Conservation (phyloP, 1,140 invertebrate genomes). For the Acromyrmex charruanus region DNA sequence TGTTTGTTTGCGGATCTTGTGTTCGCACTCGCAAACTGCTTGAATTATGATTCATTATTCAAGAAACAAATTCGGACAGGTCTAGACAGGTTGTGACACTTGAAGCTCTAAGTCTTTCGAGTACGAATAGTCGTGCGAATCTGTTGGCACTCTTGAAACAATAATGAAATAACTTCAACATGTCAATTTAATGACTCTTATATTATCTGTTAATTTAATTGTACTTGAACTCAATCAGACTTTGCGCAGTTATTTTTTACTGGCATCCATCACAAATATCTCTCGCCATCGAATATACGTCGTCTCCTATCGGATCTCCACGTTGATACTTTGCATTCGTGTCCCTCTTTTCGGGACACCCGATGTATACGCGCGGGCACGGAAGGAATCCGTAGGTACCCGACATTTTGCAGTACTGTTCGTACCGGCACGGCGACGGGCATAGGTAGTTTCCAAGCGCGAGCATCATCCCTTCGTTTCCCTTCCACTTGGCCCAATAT, state of each 20-base stretch:
- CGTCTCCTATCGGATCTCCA: neutral
- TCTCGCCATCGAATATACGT: neutral
- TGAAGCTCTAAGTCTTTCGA: neutral
- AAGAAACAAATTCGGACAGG: neutral
- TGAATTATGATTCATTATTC: neutral
- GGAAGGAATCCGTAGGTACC: conserved; percentile 63
- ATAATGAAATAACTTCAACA: neutral
- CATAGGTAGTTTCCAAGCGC: conserved; percentile 62
- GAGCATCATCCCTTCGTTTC: conserved; percentile 64
- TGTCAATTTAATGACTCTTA: neutral
- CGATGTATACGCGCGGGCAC: conserved; percentile 36
- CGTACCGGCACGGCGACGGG: conserved; percentile 47
- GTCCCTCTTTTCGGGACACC: conserved; percentile 47
- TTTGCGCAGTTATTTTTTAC: neutral
- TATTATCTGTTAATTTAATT: neutral
- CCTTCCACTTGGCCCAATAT: conserved; percentile 65
- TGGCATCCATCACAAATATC: neutral
- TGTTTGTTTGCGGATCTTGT: neutral
- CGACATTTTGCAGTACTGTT: conserved; percentile 68
- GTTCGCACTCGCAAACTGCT: neutral
- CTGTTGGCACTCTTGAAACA: neutral
- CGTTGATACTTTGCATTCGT: neutral
- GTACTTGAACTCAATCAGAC: neutral
- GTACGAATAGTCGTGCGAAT: neutral
- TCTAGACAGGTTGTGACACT: neutral